Evolutionary conservation across 2,113 vertebrate species (phyloP), one percentile per base, ranked within the genome.

Genomic region (Takifugu bimaculatus): DNA sequence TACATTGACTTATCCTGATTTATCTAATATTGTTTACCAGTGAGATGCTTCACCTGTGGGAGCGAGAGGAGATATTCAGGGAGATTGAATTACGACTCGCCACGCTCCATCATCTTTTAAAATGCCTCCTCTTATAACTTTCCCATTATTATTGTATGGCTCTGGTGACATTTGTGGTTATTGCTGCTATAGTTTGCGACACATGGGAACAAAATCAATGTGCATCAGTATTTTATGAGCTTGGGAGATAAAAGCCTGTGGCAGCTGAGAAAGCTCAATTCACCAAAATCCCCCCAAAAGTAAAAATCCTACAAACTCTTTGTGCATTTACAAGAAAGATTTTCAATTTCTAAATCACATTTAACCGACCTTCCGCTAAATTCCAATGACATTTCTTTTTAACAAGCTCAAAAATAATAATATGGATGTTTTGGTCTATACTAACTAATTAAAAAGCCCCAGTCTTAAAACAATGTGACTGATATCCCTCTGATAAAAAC

Each of bases 1-100:
- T 35, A 45, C 6, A 13, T 43, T 63, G 47, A 62, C 48, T 26
- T 53, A 54, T 47, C 11, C 13, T 27, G 47, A 26, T 63, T 63
- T 51, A 63, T 68, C 53, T 54, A 6, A 61, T 49, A 47, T 66
- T 61, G 13, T 28, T 29, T 10, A 50, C 6, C 0, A 35, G 6
- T 12, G 6, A 43, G 28, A 20, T 20, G 20, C 20, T 28, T 29
- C 7, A 50, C 6, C 0, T 27, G 6, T 12, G 6, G 32, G 28
- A 6, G 6, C 25, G 27, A 48, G 14, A n/a, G n/a, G 48, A 49
- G 20, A 49, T 50, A 50, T 50, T 50, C 20, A 50, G 27, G 4
- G n/a, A 47, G 25, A 32, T 13, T 20, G 5, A 14, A 39, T 27
- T 7, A 28, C 13, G 26, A 56, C 20, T 20, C 20, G 20, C 20